Base-by-base conservation (phyloP, 2,797 vertebrate species). In the Phrynocephalus vlangalii region DNA sequence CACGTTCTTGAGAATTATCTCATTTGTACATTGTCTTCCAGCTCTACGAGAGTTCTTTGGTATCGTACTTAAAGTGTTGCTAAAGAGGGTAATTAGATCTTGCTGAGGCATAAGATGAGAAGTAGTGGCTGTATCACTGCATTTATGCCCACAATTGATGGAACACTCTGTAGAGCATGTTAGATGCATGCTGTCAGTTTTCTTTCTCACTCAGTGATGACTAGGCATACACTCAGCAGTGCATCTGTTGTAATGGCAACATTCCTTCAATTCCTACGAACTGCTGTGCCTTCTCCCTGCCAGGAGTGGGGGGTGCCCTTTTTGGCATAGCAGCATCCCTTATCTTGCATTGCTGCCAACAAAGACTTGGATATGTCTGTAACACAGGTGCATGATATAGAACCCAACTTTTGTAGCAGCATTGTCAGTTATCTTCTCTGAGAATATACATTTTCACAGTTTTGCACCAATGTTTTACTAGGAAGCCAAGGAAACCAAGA, bases 401-500 rank as follows among this genome's bases (percentile, higher is more conserved):
- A 76, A 89, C 93, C 89, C 85, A 92, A 82, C 86, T 88, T 85
- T 16, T 18, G 30, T 63, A 86, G 87, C 90, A 77, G 81, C 86
- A 9, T 82, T 84, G 18, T 33, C 78, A 60, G 18, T 70, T 80
- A 78, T 79, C 0, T 63, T 84, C 70, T 68, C 87, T 70, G 76
- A 22, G 28, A 92, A 88, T 7, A 50, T 3, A 6, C 18, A 48
- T 16, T 83, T 68, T 86, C 88, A 85, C 60, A 84, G 22, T 66
- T 85, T 8, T 38, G 67, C 76, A 92, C 66, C 89, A 89, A 87
- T 86, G 67, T 82, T 94, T 92, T 91, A 89, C 72, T 56, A 30
- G 77, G 72, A 94, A 92, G 75, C 91, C 82, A 91, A 81, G 76
- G 88, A 89, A 94, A 66, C 20, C 87, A 88, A 92, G 79, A 82